Base-by-base conservation (phyloP, 2,113 vertebrate genomes). In the Progne subis region DNA sequence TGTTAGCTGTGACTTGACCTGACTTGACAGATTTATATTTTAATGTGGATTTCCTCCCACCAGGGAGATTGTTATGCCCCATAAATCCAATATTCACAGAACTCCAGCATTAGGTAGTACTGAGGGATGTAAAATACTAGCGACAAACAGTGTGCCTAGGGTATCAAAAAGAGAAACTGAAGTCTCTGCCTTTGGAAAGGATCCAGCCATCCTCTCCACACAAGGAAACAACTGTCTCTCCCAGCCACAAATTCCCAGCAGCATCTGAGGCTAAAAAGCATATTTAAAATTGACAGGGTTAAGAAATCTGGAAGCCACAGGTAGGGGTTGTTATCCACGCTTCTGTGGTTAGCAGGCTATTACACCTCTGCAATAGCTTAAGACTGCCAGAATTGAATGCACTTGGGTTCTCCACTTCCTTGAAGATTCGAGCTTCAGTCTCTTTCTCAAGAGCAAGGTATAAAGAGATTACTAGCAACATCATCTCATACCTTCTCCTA, bases 1-100 rank as follows among this genome's bases (percentile, higher is more conserved):
- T 90, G 47, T 83, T 86, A 94, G 82, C 55, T 91, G 70, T 80
- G 74, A 87, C 55, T 85, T 95, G 86, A 95, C 87, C 91, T 77
- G 63, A 82, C 93, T 89, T 90, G 79, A 90, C 52, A 92, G 90
- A 71, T 93, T 94, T 93, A 83, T 96, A 92, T 90, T 97, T 90
- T 71, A 80, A 86, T 90, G 80, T 92, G 80, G 41, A 83, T 96
- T 96, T 94, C 88, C 64, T 90, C 72, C 90, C 88, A 93, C 79
- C 57, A 90, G 60, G 60, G 68, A 90, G 75, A 90, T 74, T 88
- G 80, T 78, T 95, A 78, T 95, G 86, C 64, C 76, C 56, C 90
- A 92, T 94, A 96, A 95, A 96, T 95, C 92, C 85, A 93, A 71
- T 80, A 94, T 78, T 91, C 68, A 78, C 76, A 75, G 79, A 88